Evolutionary conservation across 1,140 invertebrate genomes (phyloP), one percentile per base, ranked within the genome.

Genomic region (Apis mellifera): DNA sequence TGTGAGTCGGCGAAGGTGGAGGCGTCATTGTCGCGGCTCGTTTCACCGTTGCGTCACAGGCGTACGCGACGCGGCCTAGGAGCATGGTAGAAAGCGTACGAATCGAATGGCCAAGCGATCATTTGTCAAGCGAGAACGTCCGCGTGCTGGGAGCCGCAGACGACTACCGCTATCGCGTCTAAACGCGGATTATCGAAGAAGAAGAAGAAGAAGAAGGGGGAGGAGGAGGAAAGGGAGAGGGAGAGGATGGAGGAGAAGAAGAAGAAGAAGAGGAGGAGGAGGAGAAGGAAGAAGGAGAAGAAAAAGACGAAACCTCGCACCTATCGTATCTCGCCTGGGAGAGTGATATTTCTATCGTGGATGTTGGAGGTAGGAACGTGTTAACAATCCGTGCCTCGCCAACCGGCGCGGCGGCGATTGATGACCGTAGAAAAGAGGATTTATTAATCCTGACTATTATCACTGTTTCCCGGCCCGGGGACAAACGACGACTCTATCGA

Each of bases 321-420:
- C 86, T 87, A 86, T 74, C 60, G 86, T 87, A 87, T 87, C 86
- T 84, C 82, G 74, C 70, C 78, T 87, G 85, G 72, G 80, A 90
- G 90, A 89, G 89, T 90, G 90, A 90, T 90, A 90, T 90, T 90
- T 90, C 89, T 90, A 90, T 90, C 87, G 74, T 72, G 60, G 85
- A 86, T 73, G 82, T 81, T 84, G 80, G 80, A 83, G 80, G 83
- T 50, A 85, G 82, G 81, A 84, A 89, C 88, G 90, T 89, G 90
- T 90, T 90, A 90, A 90, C 88, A 90, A 90, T 90, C 88, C 84
- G 69, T 78, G 79, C 74, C 84, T 64, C 84, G 88, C 85, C 86
- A 42, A 42, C 32, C 32, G 32, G 71, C 75, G 78, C 88, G 70
- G 78, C 88, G 70, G 89, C 89, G 87, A 90, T 90, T 90, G 90